Conservation (phyloP, 2,797 vertebrate genomes). For the Sebastes hopkinsi region DNA sequence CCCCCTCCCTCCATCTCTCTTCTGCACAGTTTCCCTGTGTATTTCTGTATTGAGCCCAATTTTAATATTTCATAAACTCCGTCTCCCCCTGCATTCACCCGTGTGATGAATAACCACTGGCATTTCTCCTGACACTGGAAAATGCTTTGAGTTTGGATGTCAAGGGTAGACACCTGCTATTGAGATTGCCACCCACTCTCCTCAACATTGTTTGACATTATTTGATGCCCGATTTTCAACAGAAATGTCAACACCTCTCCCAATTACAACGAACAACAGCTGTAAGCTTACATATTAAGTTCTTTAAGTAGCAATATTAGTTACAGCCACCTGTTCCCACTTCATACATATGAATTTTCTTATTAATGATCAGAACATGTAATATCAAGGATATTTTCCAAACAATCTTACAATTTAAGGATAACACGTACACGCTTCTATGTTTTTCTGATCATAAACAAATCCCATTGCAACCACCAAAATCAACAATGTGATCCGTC, state of each 20-base stretch:
- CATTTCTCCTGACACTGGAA: conserved; percentile 10
- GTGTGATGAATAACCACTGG: conserved; percentile 11
- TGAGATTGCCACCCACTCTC: neutral
- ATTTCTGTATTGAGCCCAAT: conserved; percentile 41
- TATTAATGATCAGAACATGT: neutral
- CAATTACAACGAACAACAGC: neutral
- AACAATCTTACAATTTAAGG: neutral
- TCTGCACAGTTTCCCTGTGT: conserved; percentile 25
- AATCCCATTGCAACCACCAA: neutral
- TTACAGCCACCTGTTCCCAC: neutral
- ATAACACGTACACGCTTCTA: neutral
- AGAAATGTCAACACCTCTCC: neutral
- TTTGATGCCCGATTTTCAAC: neutral
- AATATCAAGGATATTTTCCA: neutral
- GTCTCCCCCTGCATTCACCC: neutral
- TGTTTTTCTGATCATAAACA: neutral
- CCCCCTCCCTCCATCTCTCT: conserved; percentile 51
- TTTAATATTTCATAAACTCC: conserved; percentile 71
- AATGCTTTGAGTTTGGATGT: neutral
- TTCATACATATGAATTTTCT: neutral
- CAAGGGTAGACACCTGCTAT: neutral
- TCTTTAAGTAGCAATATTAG: neutral
- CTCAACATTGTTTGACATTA: neutral
- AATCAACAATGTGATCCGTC: neutral
- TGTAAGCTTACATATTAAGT: neutral